Evolutionary conservation across 2,888 invertebrate genomes (phyloP).

Genomic region (Arctia plantaginis): DNA sequence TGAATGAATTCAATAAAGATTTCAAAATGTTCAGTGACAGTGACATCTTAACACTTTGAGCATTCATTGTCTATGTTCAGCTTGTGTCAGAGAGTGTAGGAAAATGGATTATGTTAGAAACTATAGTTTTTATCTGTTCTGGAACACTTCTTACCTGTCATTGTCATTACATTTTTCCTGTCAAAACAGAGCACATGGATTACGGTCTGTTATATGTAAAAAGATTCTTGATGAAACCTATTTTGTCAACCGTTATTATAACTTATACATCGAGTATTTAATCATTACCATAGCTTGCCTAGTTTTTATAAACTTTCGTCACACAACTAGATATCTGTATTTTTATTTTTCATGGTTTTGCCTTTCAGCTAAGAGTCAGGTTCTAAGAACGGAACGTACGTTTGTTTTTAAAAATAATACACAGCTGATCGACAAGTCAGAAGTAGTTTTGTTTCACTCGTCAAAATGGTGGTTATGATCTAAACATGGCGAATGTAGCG

Average conservation of each 20-base stretch:
- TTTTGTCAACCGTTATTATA: background rate
- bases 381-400: conserved; percentile 53
- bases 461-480: conserved; percentile 76
- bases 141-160: background rate
- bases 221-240: background rate
- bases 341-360: background rate
- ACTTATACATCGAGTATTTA: background rate
- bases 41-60: background rate
- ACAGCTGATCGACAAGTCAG: conserved; percentile 78
- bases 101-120: background rate
- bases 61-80: background rate
- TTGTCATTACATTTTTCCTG: background rate
- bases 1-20: background rate
- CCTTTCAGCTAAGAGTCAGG: background rate
- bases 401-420: conserved; percentile 77
- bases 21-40: background rate
- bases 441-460: conserved; percentile 63
- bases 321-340: background rate
- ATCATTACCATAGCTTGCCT: background rate
- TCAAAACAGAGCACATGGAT: background rate
- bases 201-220: background rate
- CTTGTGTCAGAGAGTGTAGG: background rate
- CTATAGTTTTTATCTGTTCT: background rate
- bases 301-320: background rate
- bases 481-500: conserved; percentile 82